Conservation (phyloP, 2,113 vertebrate species). For the Ramphastos sulfuratus region DNA sequence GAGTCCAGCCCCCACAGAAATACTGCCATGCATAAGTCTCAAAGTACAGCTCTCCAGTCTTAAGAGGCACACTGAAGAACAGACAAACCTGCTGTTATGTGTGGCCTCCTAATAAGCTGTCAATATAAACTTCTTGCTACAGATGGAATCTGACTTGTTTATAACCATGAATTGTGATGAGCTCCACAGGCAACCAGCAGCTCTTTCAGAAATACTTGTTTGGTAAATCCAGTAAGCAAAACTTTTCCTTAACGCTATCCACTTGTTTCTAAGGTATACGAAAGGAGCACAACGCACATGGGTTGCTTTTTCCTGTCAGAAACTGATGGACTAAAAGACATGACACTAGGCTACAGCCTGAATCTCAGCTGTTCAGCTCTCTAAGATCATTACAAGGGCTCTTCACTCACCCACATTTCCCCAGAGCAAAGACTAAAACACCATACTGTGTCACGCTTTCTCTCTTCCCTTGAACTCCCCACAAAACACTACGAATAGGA, state of each 20-base stretch:
- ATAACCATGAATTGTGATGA: neutral
- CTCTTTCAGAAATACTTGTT: neutral
- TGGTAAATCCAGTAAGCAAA: neutral
- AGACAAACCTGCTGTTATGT: neutral
- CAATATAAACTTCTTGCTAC: neutral
- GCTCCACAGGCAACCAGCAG: neutral
- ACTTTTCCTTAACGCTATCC: neutral
- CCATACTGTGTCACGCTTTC: neutral
- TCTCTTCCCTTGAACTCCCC: neutral
- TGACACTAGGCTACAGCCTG: neutral
- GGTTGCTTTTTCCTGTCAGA: neutral
- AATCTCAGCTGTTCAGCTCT: neutral
- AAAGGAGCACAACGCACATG: neutral
- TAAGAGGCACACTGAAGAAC: neutral
- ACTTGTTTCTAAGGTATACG: neutral
- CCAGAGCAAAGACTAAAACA: neutral
- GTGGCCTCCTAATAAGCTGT: neutral
- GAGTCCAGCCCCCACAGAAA: neutral
- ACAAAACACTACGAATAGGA: neutral
- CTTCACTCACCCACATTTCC: neutral
- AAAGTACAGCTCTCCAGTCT: conserved; percentile 8
- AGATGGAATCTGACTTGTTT: neutral
- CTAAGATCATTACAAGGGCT: neutral
- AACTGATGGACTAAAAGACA: neutral
- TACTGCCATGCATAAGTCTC: neutral